phyloP scores from a whole-genome alignment of 2,113 vertebrate genomes.

The Aleadryas rufinucha region DNA sequence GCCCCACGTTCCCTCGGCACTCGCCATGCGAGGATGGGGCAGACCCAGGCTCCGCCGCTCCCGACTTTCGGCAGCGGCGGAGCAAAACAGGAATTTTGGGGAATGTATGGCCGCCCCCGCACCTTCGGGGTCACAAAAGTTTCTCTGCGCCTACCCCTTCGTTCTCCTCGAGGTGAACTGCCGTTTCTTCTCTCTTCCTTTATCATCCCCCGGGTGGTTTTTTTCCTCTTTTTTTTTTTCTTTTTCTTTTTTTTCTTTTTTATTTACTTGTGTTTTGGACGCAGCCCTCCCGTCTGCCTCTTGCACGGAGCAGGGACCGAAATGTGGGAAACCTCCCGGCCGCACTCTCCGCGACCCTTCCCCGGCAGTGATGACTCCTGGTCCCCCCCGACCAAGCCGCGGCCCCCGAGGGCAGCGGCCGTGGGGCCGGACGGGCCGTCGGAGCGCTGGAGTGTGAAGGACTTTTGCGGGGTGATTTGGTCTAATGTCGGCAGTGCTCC shows the following conservation, averaged over 20 bases:
- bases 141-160: not conserved
- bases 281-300: conserved; percentile 73
- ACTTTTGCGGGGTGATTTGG: not conserved
- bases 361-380: not conserved
- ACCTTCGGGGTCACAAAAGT: not conserved
- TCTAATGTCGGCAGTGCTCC: not conserved
- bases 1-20: not conserved
- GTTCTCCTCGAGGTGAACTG: not conserved
- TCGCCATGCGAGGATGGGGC: not conserved
- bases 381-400: too few relatives aligned
- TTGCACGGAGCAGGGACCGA: conserved; percentile 83
- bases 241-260: not conserved
- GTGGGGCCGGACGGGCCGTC: not conserved
- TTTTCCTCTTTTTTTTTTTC: not conserved
- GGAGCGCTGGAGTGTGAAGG: not conserved
- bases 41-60: not conserved
- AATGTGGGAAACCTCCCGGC: conserved; percentile 73
- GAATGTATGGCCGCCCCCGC: not conserved
- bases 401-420: not conserved
- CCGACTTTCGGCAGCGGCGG: not conserved
- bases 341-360: conserved; percentile 66
- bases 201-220: not conserved
- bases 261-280: not conserved
- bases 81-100: not conserved
- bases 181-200: not conserved